A percentile compares a stretch with the other conserved stretches of the same genome.
phyloP scores from a whole-genome alignment of 2,113 vertebrate genomes.

The Pao palembangensis region DNA sequence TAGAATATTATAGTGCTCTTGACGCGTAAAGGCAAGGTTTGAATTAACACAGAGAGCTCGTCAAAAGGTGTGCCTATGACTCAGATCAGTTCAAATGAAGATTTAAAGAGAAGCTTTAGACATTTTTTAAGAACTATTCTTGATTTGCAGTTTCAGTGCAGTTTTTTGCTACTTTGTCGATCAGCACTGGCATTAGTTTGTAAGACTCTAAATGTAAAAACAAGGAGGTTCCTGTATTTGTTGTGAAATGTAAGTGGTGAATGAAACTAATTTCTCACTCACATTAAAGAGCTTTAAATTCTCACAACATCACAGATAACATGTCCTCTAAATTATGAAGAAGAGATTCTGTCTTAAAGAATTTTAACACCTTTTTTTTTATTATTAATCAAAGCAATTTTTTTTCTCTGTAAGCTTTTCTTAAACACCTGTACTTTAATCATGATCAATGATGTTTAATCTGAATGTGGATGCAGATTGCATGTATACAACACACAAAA shows the following conservation, averaged over 20 bases:
- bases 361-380: slow-evolving; percentile 1
- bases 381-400: not conserved
- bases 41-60: slow-evolving; percentile 1
- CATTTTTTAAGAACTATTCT: not conserved
- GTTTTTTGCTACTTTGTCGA: slow-evolving; percentile 28
- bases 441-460: too few species aligned
- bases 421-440: too few species aligned
- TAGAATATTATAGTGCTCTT: not conserved
- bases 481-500: too few species aligned
- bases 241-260: slow-evolving; percentile 25
- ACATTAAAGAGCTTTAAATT: too few species aligned
- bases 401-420: not conserved
- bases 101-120: slow-evolving; percentile 12
- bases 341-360: slow-evolving; percentile 1
- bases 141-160: slow-evolving; percentile 26
- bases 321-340: slow-evolving; percentile 8
- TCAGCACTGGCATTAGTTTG: slow-evolving; percentile 35
- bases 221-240: slow-evolving; percentile 26
- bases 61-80: slow-evolving; percentile 32
- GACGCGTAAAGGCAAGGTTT: slow-evolving; percentile 16
- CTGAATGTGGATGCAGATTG: too few species aligned
- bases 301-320: slow-evolving; percentile 13
- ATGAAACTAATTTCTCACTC: not conserved
- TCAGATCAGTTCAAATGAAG: slow-evolving; percentile 6
- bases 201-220: slow-evolving; percentile 38